Base-by-base conservation (phyloP, 2,113 vertebrate genomes). In the Pagrus major region DNA sequence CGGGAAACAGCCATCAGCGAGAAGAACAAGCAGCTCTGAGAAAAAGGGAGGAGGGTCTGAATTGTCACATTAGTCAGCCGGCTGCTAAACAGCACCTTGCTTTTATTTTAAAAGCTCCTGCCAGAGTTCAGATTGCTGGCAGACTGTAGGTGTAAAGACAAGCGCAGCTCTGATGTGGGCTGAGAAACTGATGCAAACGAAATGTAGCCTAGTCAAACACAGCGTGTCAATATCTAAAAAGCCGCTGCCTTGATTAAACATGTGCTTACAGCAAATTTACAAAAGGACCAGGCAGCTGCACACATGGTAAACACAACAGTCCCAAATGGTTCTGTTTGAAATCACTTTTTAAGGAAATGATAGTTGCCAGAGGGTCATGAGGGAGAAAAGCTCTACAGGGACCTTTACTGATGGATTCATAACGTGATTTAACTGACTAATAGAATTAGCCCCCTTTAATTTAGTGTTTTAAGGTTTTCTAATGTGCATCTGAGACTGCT, bases 51-150 rank as follows among this genome's bases (percentile, higher is more conserved):
- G 85, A 78, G 71, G 46, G 35, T 71, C 9, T 14, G 9, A 42
- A 41, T 47, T 42, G 66, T 64, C 65, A 74, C 54, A 51, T 67
- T 58, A 59, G 21, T 81, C 73, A 84, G 52, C 61, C 79, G 21
- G 44, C 64, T 61, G 58, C 61, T 52, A 61, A 85, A 52, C 60
- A 75, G 46, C 72, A 61, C 51, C 21, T 78, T 60, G 58, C 54
- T 67, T n/a, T 70, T 75, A 68, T 80, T 79, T 84, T 11, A 27
- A 39, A 58, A n/a, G 27, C 9, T n/a, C 35, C 58, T 41, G 66
- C 75, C 82, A 42, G 68, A 73, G 72, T 69, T 83, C 47, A 64
- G 5, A 80, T 88, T 87, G 59, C 65, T 86, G 81, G 85, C 86
- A 76, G 66, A 41, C 61, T 74, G 39, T 47, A 71, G 69, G 83